Evolutionary conservation across 2,888 invertebrate species (phyloP).

Genomic region (Nomada goodeniana): DNA sequence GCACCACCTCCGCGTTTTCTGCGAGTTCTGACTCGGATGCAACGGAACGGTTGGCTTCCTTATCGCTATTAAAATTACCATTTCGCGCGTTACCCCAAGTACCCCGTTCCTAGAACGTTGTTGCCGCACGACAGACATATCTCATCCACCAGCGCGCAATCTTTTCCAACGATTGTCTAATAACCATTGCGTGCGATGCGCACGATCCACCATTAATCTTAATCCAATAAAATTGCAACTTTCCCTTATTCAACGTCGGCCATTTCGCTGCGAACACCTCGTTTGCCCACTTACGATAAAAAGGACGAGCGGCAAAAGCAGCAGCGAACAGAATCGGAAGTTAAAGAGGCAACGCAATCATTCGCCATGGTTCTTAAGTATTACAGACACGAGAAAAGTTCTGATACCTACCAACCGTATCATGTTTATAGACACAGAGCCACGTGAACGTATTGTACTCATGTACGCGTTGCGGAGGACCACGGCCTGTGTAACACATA

Average conservation of each 20-base stretch:
- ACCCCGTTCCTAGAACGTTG: not conserved
- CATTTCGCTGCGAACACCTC: too few species aligned
- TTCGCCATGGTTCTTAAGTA: conserved; percentile 34
- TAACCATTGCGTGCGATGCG: not conserved
- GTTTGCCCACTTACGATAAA: too few species aligned
- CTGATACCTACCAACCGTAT: conserved; percentile 23
- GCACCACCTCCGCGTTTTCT: conserved; percentile 53
- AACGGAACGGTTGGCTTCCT: conserved; percentile 39
- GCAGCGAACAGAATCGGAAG: conserved; percentile 33
- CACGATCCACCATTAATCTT: too few species aligned
- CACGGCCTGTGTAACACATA: conserved; percentile 74
- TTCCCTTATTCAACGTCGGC: too few species aligned
- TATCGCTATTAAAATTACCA: conserved; percentile 62
- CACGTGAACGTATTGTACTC: conserved; percentile 49
- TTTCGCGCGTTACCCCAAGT: conserved; percentile 39
- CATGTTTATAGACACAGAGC: conserved; percentile 31
- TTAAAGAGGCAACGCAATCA: conserved; percentile 37
- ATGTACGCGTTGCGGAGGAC: conserved; percentile 63
- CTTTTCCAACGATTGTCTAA: conserved; percentile 11
- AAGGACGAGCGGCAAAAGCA: conserved; percentile 15
- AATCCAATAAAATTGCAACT: too few species aligned
- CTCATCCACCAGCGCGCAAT: not conserved
- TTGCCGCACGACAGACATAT: not conserved
- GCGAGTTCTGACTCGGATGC: conserved; percentile 46
- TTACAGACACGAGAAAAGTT: conserved; percentile 30